Evolutionary conservation across 2,797 vertebrate species (phyloP), one percentile per base, ranked within the genome.

Genomic region (Malurus leucopterus): DNA sequence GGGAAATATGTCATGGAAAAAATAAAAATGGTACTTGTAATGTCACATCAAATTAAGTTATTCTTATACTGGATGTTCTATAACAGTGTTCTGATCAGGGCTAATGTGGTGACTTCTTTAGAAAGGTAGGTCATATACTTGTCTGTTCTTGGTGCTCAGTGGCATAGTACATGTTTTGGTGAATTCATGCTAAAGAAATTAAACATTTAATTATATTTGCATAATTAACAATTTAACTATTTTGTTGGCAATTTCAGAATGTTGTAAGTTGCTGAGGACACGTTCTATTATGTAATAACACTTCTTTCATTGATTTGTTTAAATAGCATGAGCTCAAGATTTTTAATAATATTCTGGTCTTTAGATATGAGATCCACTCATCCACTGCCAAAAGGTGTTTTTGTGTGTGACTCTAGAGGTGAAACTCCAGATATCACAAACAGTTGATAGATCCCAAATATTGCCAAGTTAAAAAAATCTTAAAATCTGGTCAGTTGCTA

Each of bases 161-260:
- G 88, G 80, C 90, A 85, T 59, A 86, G 32, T 80, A 79, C 93
- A 50, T 93, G 83, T 93, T 94, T 95, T 85, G 22, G 8, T 82
- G 6, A 63, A 63, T 81, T 77, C 13, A 29, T 55, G 65, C 3
- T 43, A 64, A 59, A 7, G 3, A 74, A 86, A 53, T 54, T 26
- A 29, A 40, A 57, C 2, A 36, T 0, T 0, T 11, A 27, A 24
- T 36, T 73, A 51, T 43, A 40, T 72, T 46, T 54, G 30, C 9
- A 18, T 44, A 71, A 46, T n/a, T 75, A 67, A 57, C 4, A 64
- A 15, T 54, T 23, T 53, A 64, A 49, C 30, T 54, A 26, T 46
- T 74, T 83, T 64, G 1, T 46, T 51, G 26, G 2, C 43, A 20
- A 67, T 73, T 68, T 76, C 51, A 80, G 49, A 80, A 70, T 83